Evolutionary conservation across 92 coral and sea anemone species (phyloP), one percentile per base, ranked within the genome.

Genomic region (Nematostella vectensis): DNA sequence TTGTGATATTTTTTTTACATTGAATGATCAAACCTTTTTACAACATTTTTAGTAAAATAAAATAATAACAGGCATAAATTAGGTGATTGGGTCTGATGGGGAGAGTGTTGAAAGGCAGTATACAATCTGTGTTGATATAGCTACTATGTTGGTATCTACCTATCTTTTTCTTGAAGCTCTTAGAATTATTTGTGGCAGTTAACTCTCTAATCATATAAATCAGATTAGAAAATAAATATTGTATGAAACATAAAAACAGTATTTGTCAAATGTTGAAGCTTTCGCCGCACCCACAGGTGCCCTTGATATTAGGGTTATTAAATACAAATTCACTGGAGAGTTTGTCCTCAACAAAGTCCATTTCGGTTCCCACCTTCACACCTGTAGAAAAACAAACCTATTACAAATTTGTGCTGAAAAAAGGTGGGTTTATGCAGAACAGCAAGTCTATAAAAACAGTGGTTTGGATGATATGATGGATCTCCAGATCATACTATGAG

Each of bases 201-300:
- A n/a, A n/a, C n/a, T n/a, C n/a, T n/a, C n/a, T n/a, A n/a, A n/a
- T n/a, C n/a, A n/a, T n/a, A n/a, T n/a, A n/a, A n/a, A n/a, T n/a
- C n/a, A n/a, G n/a, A n/a, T n/a, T n/a, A n/a, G n/a, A n/a, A n/a
- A n/a, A n/a, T n/a, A n/a, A n/a, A n/a, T n/a, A n/a, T n/a, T n/a
- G n/a, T n/a, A n/a, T n/a, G n/a, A n/a, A n/a, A n/a, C n/a, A n/a
- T n/a, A n/a, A n/a, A n/a, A n/a, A n/a, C n/a, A n/a, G n/a, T n/a
- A n/a, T n/a, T 39, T 15, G 43, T 68, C 70, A 83, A 18, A 78
- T 53, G 50, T 82, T 77, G 57, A 91, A 93, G 57, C 99, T 93
- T 62, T 93, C 99, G n/a, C 99, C 99, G 68, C 99, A 93, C 9
- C 99, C 99, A 65, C 99, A 93, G 54, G 88, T 79, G 45, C 99